phyloP scores from a whole-genome alignment of 92 coral and sea anemone genomes.

The Parazoanthus atlanticus region DNA sequence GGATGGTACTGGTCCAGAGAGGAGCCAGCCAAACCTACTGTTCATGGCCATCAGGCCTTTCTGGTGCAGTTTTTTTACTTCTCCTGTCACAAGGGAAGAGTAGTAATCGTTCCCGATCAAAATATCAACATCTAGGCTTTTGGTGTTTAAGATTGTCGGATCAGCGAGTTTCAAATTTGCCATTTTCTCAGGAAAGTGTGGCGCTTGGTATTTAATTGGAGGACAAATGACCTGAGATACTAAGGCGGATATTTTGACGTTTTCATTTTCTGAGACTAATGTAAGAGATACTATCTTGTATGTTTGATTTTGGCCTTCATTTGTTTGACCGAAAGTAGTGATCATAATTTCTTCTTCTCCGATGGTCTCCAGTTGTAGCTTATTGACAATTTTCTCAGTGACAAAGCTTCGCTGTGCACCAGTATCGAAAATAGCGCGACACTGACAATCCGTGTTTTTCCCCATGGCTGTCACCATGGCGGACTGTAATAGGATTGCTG shows the following conservation, averaged over 20 bases:
- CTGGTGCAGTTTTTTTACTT: slow-evolving; percentile 21
- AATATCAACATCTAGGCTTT: slow-evolving; percentile 15
- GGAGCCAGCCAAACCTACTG: slow-evolving; percentile 8
- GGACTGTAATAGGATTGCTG: slow-evolving; percentile 25
- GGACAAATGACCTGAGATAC: slow-evolving; percentile 21
- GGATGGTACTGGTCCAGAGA: slow-evolving; percentile 6
- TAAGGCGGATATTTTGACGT: slow-evolving; percentile 26
- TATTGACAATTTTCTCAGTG: slow-evolving; percentile 24
- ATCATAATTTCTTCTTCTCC: slow-evolving; percentile 33
- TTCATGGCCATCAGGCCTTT: slow-evolving; percentile 1
- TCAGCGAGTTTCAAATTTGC: slow-evolving; percentile 27
- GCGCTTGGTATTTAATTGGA: slow-evolving; percentile 28
- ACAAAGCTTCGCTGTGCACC: slow-evolving; percentile 25
- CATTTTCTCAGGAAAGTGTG: slow-evolving; percentile 40
- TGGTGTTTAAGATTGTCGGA: slow-evolving; percentile 23
- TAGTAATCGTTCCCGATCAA: slow-evolving; percentile 27
- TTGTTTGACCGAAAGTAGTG: slow-evolving; percentile 37
- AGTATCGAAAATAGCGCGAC: slow-evolving; percentile 10
- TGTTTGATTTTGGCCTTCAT: slow-evolving; percentile 33
- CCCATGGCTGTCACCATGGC: slow-evolving; percentile 28
- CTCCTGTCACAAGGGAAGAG: slow-evolving; percentile 28
- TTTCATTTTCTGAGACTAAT: slow-evolving; percentile 31
- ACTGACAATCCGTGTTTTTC: slow-evolving; percentile 19
- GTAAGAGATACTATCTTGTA: slow-evolving; percentile 22
- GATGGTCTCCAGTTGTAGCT: slow-evolving; percentile 17